Evolutionary conservation across 2,888 invertebrate species (phyloP).

Genomic region (Acronicta psi): DNA sequence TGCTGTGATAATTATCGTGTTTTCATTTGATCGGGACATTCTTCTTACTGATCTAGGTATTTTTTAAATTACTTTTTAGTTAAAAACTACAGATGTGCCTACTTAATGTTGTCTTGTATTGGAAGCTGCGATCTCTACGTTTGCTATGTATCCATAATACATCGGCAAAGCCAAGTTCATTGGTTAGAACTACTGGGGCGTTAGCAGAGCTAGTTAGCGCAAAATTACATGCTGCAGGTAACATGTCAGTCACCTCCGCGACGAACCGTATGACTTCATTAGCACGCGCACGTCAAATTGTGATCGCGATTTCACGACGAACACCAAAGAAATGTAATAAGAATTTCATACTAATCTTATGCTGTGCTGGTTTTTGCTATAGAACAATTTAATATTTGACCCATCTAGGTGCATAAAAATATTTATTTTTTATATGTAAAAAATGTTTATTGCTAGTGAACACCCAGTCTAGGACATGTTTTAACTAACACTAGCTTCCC

Average conservation of each 20-base stretch:
- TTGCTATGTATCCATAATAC: neutral
- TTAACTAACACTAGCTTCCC: too few species aligned
- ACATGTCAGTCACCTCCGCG: conserved; percentile 57
- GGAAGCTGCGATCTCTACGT: too few species aligned
- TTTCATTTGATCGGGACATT: conserved; percentile 41
- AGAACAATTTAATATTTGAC: too few species aligned
- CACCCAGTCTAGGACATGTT: too few species aligned
- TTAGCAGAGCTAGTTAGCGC: conserved; percentile 44
- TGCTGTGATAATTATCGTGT: conserved; percentile 77
- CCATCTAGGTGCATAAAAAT: too few species aligned
- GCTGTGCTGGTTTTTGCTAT: neutral
- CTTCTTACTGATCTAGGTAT: neutral
- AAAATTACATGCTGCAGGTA: conserved; percentile 37
- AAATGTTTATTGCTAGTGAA: too few species aligned
- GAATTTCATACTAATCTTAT: neutral
- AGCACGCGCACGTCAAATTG: conserved; percentile 22
- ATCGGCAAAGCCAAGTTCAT: conserved; percentile 45
- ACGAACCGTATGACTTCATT: conserved; percentile 26
- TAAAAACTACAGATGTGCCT: too few species aligned
- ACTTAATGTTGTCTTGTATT: too few species aligned
- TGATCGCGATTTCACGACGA: conserved; percentile 29
- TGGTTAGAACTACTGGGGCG: conserved; percentile 25
- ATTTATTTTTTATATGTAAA: too few species aligned
- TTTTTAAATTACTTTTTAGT: too few species aligned
- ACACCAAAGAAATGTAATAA: neutral